Base-by-base conservation (phyloP, 2,113 vertebrate species). In the Hystrix cristata region DNA sequence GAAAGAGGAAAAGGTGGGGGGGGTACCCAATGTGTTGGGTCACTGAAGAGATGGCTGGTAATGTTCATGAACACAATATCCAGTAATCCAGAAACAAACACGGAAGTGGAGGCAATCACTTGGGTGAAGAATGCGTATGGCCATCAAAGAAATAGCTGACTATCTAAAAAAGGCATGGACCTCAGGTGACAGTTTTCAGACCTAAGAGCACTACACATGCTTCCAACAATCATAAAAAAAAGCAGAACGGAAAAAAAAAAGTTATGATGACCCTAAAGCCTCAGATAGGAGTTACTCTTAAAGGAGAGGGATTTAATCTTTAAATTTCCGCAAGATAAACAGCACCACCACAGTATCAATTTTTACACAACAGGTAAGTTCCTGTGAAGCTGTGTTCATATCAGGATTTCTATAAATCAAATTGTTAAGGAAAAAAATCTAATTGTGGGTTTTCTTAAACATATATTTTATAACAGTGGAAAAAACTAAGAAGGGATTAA, bases 401-500 rank as follows among this genome's bases (percentile, higher is more conserved):
- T 51, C 12, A 90, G 23, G 38, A 62, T 60, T 94, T 93, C 79
- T 82, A 65, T 13, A 96, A 79, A 83, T 48, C 53, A 62, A 79
- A 91, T 76, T 67, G 82, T 87, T 88, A 90, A 14, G 71, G 38
- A 95, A 97, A 94, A 82, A 94, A 82, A 90, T 60, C 55, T 71
- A 94, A 53, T 64, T 13, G 4, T 95, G 34, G 18, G 2, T 79
- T 92, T 96, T 93, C 46, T 92, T 95, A 96, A 59, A 93, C 53
- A 90, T 59, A n/a, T 81, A 94, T 65, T 95, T 91, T 95, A 69
- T 87, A 96, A 93, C 16, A 21, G 7, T 74, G 69, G 69, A 87
- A 96, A 96, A 96, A 85, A 46, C 57, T 91, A 83, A 95, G 25
- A 76, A 96, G 87, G 90, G 25, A 91, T 74, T 94, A 88, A 95